phyloP scores from a whole-genome alignment of 2,113 vertebrate genomes.

The Choloepus hoffmanni region DNA sequence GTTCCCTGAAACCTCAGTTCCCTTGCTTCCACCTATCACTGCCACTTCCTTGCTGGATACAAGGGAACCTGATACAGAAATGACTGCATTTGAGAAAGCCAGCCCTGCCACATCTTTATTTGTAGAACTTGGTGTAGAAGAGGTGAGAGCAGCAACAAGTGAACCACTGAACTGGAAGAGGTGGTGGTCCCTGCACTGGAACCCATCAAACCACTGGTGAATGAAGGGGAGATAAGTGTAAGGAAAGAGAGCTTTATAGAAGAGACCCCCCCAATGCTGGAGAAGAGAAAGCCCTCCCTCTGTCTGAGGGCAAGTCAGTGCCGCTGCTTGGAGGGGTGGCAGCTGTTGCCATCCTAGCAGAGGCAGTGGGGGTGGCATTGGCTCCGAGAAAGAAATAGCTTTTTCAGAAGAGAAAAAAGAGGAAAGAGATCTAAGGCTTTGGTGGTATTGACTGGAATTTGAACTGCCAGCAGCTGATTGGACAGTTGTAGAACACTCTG shows the following conservation, averaged over 20 bases:
- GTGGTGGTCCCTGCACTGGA: slow-evolving; percentile 73
- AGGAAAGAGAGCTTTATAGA: slow-evolving; percentile 73
- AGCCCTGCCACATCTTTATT: slow-evolving; percentile 54
- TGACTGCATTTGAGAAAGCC: slow-evolving; percentile 77
- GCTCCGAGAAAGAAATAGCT: slow-evolving; percentile 92
- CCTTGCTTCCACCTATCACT: slow-evolving; percentile 71
- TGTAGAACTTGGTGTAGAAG: slow-evolving; percentile 80
- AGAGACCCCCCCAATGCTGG: slow-evolving; percentile 60
- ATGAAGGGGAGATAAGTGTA: slow-evolving; percentile 68
- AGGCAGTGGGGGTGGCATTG: slow-evolving; percentile 89
- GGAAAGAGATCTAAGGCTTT: slow-evolving; percentile 67
- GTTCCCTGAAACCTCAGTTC: slow-evolving; percentile 68
- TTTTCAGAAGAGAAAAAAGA: slow-evolving; percentile 61
- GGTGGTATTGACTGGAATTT: slow-evolving; percentile 80
- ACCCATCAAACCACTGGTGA: slow-evolving; percentile 78
- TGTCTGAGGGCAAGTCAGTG: slow-evolving; percentile 85
- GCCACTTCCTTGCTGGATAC: slow-evolving; percentile 70
- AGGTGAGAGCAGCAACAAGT: slow-evolving; percentile 18
- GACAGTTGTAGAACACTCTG: slow-evolving; percentile 71
- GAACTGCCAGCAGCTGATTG: slow-evolving; percentile 80
- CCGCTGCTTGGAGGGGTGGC: slow-evolving; percentile 93
- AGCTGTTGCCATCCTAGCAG: slow-evolving; percentile 89
- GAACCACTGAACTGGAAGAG: slow-evolving; percentile 73
- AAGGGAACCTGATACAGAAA: slow-evolving; percentile 75
- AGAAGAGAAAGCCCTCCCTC: slow-evolving; percentile 77